phyloP scores from a whole-genome alignment of 2,888 invertebrate genomes.

The Notodonta ziczac region DNA sequence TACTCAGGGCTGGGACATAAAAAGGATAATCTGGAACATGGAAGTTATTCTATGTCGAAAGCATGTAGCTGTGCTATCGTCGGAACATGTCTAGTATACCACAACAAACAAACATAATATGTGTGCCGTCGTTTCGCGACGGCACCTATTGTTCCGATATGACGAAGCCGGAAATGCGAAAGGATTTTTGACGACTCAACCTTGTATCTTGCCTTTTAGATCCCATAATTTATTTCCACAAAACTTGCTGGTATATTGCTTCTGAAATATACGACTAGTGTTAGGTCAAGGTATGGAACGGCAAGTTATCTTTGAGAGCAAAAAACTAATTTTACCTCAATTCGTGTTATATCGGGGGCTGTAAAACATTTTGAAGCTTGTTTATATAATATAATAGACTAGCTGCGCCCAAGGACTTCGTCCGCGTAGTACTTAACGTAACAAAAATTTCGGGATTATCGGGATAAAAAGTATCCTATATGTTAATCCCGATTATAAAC shows the following conservation, averaged over 20 bases:
- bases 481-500: too few species aligned
- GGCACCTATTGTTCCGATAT: constrained; percentile 24
- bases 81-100: constrained; percentile 6
- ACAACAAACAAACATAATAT: constrained; percentile 8
- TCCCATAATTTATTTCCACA: neutral
- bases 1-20: neutral
- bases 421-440: too few species aligned
- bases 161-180: constrained; percentile 19
- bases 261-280: constrained; percentile 20
- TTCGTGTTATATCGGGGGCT: constrained; percentile 25
- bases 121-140: constrained; percentile 3
- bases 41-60: constrained; percentile 19
- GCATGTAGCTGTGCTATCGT: constrained; percentile 15
- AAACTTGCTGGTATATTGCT: neutral
- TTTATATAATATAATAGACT: too few species aligned
- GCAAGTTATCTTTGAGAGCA: constrained; percentile 16
- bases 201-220: neutral
- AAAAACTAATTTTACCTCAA: constrained; percentile 28
- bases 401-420: too few species aligned
- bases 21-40: neutral
- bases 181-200: neutral
- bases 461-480: too few species aligned
- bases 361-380: constrained; percentile 20
- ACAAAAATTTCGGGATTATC: too few species aligned
- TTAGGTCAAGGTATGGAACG: constrained; percentile 31